Conservation (phyloP, 1,140 invertebrate genomes). For the Uloborus diversus region DNA sequence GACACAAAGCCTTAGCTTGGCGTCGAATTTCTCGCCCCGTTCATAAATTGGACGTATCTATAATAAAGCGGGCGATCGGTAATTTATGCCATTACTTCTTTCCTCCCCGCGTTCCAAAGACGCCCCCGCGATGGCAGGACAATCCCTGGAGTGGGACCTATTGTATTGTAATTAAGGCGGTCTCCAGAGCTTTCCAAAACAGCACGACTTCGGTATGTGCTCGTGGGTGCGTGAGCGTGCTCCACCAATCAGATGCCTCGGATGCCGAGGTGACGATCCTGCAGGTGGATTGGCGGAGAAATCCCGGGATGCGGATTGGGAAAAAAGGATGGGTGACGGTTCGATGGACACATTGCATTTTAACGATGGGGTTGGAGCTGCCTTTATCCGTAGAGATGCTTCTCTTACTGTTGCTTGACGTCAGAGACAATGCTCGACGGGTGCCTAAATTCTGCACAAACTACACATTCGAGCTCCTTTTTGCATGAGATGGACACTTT, state of each 20-base stretch:
- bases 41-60: constrained; percentile 31
- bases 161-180: constrained; percentile 48
- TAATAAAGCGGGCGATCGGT: constrained; percentile 26
- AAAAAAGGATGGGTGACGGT: constrained; percentile 4
- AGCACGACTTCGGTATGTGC: constrained; percentile 15
- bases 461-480: too few relatives aligned
- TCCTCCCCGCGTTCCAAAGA: constrained; percentile 20
- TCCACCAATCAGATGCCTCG: constrained; percentile 35
- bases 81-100: constrained; percentile 42
- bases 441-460: too few relatives aligned
- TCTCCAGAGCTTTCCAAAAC: constrained; percentile 24
- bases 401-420: neutral
- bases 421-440: neutral
- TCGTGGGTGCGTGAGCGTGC: neutral
- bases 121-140: neutral
- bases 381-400: too few relatives aligned
- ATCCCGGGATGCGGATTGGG: constrained; percentile 33
- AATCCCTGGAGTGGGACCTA: constrained; percentile 35
- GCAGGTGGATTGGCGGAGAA: constrained; percentile 43
- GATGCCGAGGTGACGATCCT: constrained; percentile 23
- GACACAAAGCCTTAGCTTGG: constrained; percentile 28
- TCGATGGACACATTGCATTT: constrained; percentile 21
- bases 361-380: constrained; percentile 36
- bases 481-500: too few relatives aligned
- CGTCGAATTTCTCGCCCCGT: constrained; percentile 31